phyloP scores from a whole-genome alignment of 2,797 vertebrate genomes.

The Pristis pectinata region DNA sequence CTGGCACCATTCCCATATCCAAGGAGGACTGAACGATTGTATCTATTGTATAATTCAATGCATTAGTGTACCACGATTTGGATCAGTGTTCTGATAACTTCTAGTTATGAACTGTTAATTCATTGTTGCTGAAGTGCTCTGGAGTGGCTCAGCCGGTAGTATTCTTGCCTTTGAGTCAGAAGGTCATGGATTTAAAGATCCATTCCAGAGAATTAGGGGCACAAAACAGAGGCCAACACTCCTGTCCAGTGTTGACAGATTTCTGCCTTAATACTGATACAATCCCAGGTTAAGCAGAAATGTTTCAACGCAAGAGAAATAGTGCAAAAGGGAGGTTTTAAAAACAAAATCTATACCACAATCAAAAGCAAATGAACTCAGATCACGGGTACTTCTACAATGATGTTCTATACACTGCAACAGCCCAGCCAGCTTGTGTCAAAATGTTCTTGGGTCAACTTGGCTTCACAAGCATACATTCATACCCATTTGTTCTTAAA shows the following conservation, averaged over 20 bases:
- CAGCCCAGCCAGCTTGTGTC: background rate
- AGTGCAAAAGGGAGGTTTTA: background rate
- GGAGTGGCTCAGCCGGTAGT: no score
- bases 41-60: background rate
- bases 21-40: background rate
- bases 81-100: background rate
- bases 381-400: background rate
- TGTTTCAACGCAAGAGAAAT: background rate
- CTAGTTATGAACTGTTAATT: background rate
- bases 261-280: background rate
- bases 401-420: background rate
- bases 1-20: background rate
- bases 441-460: slow-evolving; percentile 16
- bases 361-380: background rate
- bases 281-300: background rate
- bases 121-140: background rate
- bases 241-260: background rate
- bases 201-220: background rate
- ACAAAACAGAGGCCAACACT: background rate
- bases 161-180: background rate
- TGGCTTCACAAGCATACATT: background rate
- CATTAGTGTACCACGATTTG: background rate
- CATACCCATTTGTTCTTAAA: slow-evolving; percentile 13
- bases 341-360: background rate
- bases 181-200: background rate